phyloP scores from a whole-genome alignment of 1,140 invertebrate species.

The Aphaenogaster ashmeadi region DNA sequence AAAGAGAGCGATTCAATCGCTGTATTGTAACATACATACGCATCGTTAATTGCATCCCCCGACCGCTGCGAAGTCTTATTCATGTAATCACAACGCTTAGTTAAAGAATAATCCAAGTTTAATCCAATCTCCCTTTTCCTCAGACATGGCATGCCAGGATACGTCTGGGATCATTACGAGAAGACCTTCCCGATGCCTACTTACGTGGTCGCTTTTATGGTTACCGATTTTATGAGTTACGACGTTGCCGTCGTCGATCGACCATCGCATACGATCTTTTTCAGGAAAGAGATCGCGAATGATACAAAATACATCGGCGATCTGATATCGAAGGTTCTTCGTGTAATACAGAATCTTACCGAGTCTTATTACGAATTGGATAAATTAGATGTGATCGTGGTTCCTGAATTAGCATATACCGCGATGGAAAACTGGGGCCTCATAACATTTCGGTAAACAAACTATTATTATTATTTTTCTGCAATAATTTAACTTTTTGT shows the following conservation, averaged over 20 bases:
- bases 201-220: constrained; percentile 94
- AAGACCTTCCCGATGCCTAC: constrained; percentile 94
- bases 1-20: constrained; percentile 71
- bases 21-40: constrained; percentile 5
- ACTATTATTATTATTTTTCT: background rate
- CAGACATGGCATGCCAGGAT: constrained; percentile 82
- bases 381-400: constrained; percentile 85
- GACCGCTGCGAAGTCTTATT: background rate
- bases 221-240: constrained; percentile 90
- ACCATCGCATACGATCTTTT: constrained; percentile 84
- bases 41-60: background rate
- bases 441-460: constrained; percentile 46
- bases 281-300: constrained; percentile 88
- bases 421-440: constrained; percentile 66
- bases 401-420: constrained; percentile 35
- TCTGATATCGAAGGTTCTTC: constrained; percentile 85
- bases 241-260: constrained; percentile 68
- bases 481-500: background rate
- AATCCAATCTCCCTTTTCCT: background rate
- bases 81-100: background rate
- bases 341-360: constrained; percentile 71
- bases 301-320: constrained; percentile 87
- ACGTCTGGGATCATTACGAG: constrained; percentile 90
- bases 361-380: constrained; percentile 70
- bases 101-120: constrained; percentile 3